Percentiles rank a stretch among this genome's conserved stretches.
These are phyloP conservation scores for Sardina pilchardus DNA, from an alignment of 2,113 vertebrate species.

Conservation along the genomic window DNA sequence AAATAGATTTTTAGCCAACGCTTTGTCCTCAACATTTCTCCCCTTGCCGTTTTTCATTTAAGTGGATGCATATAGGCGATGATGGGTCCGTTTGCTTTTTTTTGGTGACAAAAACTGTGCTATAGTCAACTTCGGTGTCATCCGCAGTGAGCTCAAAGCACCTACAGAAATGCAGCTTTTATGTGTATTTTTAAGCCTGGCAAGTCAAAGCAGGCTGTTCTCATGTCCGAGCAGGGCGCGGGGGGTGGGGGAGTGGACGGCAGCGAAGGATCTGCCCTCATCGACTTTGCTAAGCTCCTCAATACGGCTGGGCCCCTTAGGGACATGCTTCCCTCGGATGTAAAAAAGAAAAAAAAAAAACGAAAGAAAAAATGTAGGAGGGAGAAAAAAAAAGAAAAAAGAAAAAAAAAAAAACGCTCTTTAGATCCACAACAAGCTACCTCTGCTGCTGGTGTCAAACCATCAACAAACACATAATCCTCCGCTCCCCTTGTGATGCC, in stretches of 20 bases:
- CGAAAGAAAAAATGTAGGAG: too few relatives aligned
- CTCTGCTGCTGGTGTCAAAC: conserved; percentile 57
- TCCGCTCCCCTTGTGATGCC: conserved; percentile 46
- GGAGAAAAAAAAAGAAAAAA: too few relatives aligned
- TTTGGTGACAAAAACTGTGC: not conserved
- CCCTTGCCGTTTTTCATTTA: not conserved
- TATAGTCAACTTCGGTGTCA: not conserved
- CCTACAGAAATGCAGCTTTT: not conserved
- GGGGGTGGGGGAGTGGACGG: too few relatives aligned
- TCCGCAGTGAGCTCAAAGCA: not conserved
- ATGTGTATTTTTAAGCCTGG: not conserved
- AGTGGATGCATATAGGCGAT: not conserved
- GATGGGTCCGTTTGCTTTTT: not conserved
- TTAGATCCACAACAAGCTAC: conserved; percentile 47
- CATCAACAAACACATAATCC: conserved; percentile 63
- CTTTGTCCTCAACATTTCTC: not conserved
- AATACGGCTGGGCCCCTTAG: not conserved
- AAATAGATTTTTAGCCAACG: too few relatives aligned
- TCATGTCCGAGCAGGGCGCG: too few relatives aligned
- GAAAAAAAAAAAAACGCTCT: not conserved
- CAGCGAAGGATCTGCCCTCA: not conserved
- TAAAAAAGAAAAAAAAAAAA: not conserved
- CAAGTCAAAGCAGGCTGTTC: not conserved
- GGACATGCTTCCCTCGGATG: not conserved
- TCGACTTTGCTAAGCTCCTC: not conserved